Percentiles rank a stretch among this genome's conserved stretches.
Evolutionary conservation across 2,113 vertebrate genomes (phyloP).

Genomic region (Nothoprocta pentlandii): DNA sequence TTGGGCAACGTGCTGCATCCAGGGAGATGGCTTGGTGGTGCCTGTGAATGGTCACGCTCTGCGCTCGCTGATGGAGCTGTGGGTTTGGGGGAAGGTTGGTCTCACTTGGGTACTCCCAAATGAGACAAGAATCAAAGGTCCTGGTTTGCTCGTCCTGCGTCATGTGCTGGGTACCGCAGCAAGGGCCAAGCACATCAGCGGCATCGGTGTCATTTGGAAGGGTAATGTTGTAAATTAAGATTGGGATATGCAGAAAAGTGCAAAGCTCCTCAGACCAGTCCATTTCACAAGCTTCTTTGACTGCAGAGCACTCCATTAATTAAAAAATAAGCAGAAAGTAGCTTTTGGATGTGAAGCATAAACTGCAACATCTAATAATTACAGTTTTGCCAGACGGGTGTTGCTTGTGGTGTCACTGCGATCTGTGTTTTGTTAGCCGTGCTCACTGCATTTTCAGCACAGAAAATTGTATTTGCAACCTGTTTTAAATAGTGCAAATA

Average conservation of each 20-base stretch:
- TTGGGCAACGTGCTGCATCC: neutral
- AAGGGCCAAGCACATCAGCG: constrained; percentile 21
- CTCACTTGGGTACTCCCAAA: constrained; percentile 16
- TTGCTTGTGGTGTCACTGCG: constrained; percentile 58
- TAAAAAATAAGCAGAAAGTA: constrained; percentile 62
- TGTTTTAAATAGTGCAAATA: constrained; percentile 46
- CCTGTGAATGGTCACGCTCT: neutral
- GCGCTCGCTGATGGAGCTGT: neutral
- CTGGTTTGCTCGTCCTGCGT: neutral
- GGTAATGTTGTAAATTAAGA: constrained; percentile 27
- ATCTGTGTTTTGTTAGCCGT: constrained; percentile 40
- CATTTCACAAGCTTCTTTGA: constrained; percentile 49
- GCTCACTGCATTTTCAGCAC: constrained; percentile 7
- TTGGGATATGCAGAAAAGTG: constrained; percentile 20
- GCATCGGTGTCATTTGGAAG: neutral
- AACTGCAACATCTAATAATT: constrained; percentile 22
- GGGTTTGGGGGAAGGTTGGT: constrained; percentile 14
- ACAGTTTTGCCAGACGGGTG: constrained; percentile 44
- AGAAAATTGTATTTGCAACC: constrained; percentile 12
- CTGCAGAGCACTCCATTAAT: constrained; percentile 59
- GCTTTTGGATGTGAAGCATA: constrained; percentile 38
- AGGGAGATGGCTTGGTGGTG: neutral
- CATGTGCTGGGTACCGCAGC: constrained; percentile 38
- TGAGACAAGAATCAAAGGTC: constrained; percentile 9
- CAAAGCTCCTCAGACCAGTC: neutral